phyloP scores from a whole-genome alignment of 2,797 vertebrate genomes.

The Etheostoma nigrum region DNA sequence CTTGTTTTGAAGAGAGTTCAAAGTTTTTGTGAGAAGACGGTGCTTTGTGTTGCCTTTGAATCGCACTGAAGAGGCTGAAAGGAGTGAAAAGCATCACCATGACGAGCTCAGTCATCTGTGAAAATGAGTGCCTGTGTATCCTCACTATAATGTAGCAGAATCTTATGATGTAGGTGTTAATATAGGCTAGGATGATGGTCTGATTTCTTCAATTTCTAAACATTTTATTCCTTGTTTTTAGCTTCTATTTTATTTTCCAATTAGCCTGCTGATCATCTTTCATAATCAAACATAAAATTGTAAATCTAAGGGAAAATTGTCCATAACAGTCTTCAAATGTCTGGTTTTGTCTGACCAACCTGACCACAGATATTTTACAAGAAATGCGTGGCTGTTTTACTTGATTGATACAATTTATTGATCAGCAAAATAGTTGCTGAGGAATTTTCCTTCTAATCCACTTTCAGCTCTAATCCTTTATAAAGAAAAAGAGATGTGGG shows the following conservation, averaged over 20 bases:
- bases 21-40: slow-evolving; percentile 78
- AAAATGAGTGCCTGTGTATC: slow-evolving; percentile 81
- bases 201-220: not conserved
- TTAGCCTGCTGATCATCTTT: not conserved
- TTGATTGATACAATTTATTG: not conserved
- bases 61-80: slow-evolving; percentile 75
- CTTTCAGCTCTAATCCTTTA: not conserved
- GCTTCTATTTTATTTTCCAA: not conserved
- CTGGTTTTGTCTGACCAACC: not conserved
- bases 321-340: not conserved
- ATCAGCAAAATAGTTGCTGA: not conserved
- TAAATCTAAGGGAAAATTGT: not conserved
- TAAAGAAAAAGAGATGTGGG: not conserved
- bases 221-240: not conserved
- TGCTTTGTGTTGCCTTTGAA: slow-evolving; percentile 80
- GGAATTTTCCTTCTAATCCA: not conserved
- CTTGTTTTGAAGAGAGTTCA: slow-evolving; percentile 84
- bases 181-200: slow-evolving; percentile 56
- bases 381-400: not conserved
- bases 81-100: slow-evolving; percentile 84
- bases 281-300: not conserved
- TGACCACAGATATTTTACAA: not conserved
- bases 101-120: slow-evolving; percentile 87
- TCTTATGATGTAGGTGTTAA: slow-evolving; percentile 79
- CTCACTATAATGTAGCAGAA: slow-evolving; percentile 79